phyloP scores from a whole-genome alignment of 2,797 vertebrate genomes.

The Choloepus didactylus region DNA sequence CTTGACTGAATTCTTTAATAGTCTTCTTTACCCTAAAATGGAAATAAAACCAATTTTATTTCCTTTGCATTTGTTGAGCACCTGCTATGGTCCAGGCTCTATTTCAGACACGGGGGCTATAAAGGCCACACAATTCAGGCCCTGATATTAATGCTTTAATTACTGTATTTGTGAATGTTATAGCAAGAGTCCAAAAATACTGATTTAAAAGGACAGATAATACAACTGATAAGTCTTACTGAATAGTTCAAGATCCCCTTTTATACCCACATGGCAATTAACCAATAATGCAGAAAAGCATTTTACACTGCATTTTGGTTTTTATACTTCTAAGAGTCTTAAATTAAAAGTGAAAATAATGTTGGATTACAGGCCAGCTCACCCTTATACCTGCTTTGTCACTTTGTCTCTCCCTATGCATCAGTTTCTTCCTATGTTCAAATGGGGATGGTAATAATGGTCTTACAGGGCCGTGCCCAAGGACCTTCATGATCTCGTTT shows the following conservation, averaged over 20 bases:
- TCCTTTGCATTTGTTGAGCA: neutral
- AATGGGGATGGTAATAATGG: neutral
- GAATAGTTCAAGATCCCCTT: neutral
- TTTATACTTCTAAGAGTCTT: neutral
- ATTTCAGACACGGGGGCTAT: neutral
- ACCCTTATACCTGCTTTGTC: neutral
- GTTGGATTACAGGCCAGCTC: neutral
- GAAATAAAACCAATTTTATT: neutral
- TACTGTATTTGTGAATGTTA: neutral
- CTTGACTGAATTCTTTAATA: neutral
- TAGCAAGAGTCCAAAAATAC: neutral
- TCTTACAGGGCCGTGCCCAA: neutral
- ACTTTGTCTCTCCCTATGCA: neutral
- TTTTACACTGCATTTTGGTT: neutral
- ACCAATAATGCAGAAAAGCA: neutral
- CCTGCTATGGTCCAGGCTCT: neutral
- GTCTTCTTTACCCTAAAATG: neutral
- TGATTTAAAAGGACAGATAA: neutral
- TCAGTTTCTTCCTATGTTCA: neutral
- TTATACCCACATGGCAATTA: neutral
- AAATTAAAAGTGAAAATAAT: neutral
- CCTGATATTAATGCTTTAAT: neutral
- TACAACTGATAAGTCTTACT: neutral
- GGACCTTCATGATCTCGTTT: neutral
- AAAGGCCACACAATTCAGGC: neutral